Evolutionary conservation across 1,140 invertebrate genomes (phyloP).

Genomic region (Mycetomoellerius zeteki): DNA sequence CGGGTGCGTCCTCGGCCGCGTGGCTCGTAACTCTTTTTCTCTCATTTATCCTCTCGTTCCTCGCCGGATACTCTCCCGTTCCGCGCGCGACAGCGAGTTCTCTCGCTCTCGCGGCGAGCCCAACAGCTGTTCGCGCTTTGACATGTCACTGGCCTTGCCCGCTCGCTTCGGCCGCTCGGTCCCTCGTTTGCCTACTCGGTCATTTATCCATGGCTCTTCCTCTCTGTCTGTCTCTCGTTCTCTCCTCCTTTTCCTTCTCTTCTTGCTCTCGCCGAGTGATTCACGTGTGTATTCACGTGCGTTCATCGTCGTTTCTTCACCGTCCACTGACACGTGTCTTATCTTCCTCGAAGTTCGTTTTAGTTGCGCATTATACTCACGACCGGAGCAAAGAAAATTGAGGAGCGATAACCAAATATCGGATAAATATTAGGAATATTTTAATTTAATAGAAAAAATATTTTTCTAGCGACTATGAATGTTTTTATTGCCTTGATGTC

Average conservation of each 20-base stretch:
- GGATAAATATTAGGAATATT: background rate
- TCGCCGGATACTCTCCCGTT: background rate
- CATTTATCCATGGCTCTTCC: constrained; percentile 55
- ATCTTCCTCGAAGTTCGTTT: constrained; percentile 28
- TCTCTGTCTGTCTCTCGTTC: background rate
- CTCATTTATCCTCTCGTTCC: constrained; percentile 52
- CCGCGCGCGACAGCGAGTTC: constrained; percentile 57
- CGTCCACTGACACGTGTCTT: constrained; percentile 40
- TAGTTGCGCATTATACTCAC: constrained; percentile 1
- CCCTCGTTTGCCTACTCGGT: constrained; percentile 62
- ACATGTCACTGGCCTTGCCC: constrained; percentile 70
- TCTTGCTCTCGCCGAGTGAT: constrained; percentile 44
- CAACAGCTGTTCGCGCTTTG: constrained; percentile 73
- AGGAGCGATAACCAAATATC: background rate
- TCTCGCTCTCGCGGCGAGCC: constrained; percentile 34
- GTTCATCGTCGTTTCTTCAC: constrained; percentile 39
- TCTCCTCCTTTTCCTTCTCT: background rate
- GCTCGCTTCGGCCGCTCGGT: constrained; percentile 25
- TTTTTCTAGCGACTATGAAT: background rate
- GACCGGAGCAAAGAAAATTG: background rate
- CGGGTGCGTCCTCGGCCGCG: constrained; percentile 40
- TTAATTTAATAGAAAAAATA: background rate
- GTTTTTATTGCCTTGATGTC: background rate
- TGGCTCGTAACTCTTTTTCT: constrained; percentile 59
- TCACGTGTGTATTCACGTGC: constrained; percentile 68